Conservation (phyloP, 2,797 vertebrate genomes). For the Anas acuta region DNA sequence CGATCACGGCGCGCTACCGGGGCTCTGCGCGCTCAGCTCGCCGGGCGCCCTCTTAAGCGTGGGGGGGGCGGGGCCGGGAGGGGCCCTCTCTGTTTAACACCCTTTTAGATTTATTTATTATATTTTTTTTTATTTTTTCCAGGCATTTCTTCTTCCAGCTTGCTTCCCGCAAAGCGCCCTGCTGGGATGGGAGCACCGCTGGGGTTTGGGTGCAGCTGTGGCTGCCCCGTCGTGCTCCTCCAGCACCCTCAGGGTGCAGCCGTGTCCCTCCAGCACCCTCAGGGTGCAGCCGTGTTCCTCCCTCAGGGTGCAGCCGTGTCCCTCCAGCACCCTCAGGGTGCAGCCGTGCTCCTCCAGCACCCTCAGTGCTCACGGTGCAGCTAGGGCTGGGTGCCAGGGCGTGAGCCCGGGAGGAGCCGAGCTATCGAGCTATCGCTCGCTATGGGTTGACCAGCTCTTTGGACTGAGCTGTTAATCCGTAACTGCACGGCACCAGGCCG, state of each 20-base stretch:
- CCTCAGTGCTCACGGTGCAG: neutral
- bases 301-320: neutral
- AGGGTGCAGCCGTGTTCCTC: no score
- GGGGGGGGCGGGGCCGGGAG: neutral
- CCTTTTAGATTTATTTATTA: no score
- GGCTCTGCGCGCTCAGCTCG: accelerated
- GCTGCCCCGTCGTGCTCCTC: neutral
- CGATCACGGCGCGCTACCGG: constrained; percentile 79
- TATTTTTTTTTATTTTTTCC: no score
- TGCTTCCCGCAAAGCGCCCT: no score
- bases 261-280: neutral
- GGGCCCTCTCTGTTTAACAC: no score
- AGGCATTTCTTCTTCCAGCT: no score
- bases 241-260: neutral
- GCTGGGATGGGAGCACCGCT: no score
- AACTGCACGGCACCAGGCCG: neutral
- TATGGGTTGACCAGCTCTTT: constrained; percentile 40
- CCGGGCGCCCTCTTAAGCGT: neutral
- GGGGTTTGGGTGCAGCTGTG: neutral
- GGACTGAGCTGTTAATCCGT: constrained; percentile 68
- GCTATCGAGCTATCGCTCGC: neutral
- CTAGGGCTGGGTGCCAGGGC: neutral
- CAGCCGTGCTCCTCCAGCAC: neutral
- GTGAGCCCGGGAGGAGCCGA: neutral
- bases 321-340: no score